Evolutionary conservation across 2,113 vertebrate genomes (phyloP), one percentile per base, ranked within the genome.

Genomic region (Cottus gobio): DNA sequence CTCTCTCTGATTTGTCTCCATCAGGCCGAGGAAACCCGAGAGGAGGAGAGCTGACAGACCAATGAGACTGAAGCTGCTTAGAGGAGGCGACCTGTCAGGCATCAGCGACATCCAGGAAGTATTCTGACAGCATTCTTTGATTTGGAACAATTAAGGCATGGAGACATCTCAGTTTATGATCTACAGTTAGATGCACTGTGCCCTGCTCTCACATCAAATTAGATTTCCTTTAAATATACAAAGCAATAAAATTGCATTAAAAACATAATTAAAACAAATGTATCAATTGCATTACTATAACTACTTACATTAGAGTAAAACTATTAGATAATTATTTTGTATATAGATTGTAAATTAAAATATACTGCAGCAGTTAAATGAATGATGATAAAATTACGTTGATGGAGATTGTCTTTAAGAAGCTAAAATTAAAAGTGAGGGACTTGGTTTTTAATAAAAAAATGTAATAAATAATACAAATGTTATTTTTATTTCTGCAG

Each of bases 1-100:
- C 79, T 82, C 79, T 87, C 76, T 83, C 84, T 86, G 80, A 24
- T 91, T 84, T 87, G 75, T 76, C 82, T 85, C 86, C 79, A 44
- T 87, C 80, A 80, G 83, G 71, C 34, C n/a, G 75, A 88, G 85
- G 85, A 81, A 93, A 86, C 77, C 61, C 3, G 71, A 84, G 87
- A 84, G 58, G 82, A 77, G 79, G 60, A 50, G 69, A 82, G 57
- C 62, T 24, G 86, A 84, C 71, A 46, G 34, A 75, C 57, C 1
- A 48, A 50, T 26, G 11, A 22, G 66, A 60, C 28, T 54, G 66
- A 42, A 9, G 34, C 75, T 18, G 64, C 73, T 48, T 20, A 54
- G 67, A 37, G 50, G 63, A 83, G 48, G 31, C 28, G 74, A 63
- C 30, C 58, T 15, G 77, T 58, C n/a, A 24, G 20, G 8, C 24